These are phyloP conservation scores for Mustela erminea DNA, from an alignment of 2,797 vertebrate genomes.

Conservation along the genomic window DNA sequence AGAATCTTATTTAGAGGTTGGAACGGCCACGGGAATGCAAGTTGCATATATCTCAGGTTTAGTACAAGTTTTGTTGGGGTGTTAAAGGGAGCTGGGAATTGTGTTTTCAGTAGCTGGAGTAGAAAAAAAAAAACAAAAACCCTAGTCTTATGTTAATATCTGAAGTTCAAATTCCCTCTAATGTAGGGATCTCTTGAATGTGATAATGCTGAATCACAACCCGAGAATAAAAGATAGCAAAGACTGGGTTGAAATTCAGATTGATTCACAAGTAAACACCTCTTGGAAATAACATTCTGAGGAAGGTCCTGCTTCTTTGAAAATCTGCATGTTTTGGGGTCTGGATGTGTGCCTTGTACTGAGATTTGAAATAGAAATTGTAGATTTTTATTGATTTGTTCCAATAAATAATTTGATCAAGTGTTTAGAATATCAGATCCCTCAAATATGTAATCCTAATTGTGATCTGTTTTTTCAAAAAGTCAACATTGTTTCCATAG, in stretches of 20 bases:
- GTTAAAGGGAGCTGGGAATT: conserved; percentile 17
- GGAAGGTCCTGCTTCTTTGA: not conserved
- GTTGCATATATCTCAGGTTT: not conserved
- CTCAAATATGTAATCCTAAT: conserved; percentile 19
- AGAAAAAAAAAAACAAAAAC: not conserved
- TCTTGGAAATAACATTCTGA: not conserved
- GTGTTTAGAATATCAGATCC: not conserved
- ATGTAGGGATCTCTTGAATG: not conserved
- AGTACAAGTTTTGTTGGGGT: not conserved
- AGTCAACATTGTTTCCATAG: not conserved
- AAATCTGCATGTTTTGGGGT: not conserved
- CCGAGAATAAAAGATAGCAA: not conserved
- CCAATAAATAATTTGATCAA: conserved; percentile 14
- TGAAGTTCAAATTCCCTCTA: conserved; percentile 38
- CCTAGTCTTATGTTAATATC: conserved; percentile 19
- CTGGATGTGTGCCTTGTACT: not conserved
- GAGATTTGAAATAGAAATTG: not conserved
- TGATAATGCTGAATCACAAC: not conserved
- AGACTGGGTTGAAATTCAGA: conserved; percentile 19
- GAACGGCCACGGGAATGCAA: not conserved
- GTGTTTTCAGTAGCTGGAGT: not conserved
- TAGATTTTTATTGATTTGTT: conserved; percentile 18
- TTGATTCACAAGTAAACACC: not conserved
- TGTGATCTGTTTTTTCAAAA: not conserved
- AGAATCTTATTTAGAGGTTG: conserved; percentile 29